Evolutionary conservation across 2,797 vertebrate genomes (phyloP), one percentile per base, ranked within the genome.

Genomic region (Cirrhinus molitorella): DNA sequence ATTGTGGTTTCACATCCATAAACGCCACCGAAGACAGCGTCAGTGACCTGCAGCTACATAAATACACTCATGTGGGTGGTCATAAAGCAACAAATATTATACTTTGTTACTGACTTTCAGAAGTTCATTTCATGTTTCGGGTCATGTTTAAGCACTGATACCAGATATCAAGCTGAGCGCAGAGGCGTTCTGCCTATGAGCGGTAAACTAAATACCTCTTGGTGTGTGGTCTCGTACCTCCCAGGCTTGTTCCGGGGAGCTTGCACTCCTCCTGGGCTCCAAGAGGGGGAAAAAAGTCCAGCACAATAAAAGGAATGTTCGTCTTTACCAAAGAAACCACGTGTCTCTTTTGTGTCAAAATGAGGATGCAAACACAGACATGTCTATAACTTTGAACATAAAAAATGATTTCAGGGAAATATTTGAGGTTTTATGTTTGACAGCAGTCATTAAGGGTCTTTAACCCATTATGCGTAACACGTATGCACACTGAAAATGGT

Each of bases 221-320:
- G 88, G 90, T 95, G 95, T 95, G 95, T 96, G 95, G 94, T 96
- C 94, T 86, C 66, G 83, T 89, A 93, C 94, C 94, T 93, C 93
- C 94, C 92, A 91, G 89, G 92, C 89, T 92, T 89, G 92, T 94
- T 94, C 90, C 88, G 87, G 93, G 90, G 91, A 91, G 92, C 91
- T 90, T 89, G 85, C 34, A 83, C 88, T 87, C 91, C 94, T 93
- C 91, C 92, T 88, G 88, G 90, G 91, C 88, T 90, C 89, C 63
- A 77, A 89, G 76, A 82, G 5, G 37, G 53, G 76, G 40, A 28
- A 91, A 89, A 89, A 85, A 85, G 84, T 85, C 88, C 88, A 89
- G 87, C 89, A 93, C 91, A 94, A 92, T 93, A 92, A 91, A 88
- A 87, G 83, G 87, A 91, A 93, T 92, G 93, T 94, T 95, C 93